Evolutionary conservation across 2,888 invertebrate genomes (phyloP), one percentile per base, ranked within the genome.

Genomic region (Lathronympha strigana): DNA sequence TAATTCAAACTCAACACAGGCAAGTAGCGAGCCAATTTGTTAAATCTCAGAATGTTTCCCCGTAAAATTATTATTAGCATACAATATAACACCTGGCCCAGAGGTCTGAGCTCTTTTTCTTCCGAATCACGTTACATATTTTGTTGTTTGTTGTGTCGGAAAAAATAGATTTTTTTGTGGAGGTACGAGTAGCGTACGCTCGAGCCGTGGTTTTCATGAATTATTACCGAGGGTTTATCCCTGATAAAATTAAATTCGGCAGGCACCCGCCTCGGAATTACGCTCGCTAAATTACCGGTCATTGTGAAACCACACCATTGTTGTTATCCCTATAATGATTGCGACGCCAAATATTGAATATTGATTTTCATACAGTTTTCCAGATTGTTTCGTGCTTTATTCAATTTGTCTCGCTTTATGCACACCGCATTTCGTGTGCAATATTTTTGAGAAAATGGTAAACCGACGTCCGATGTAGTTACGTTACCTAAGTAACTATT

Each of bases 161-260:
- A 21, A 47, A 55, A 47, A 17, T 33, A 43, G 21, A 33, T 43
- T 57, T 57, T 51, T 51, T 63, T 60, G 43, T 45, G 31, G 40
- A 50, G 33, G 23, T 50, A n/a, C n/a, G n/a, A n/a, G n/a, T n/a
- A 67, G 67, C 67, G 64, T 71, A 70, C 70, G 70, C 75, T 72
- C 70, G 71, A 50, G 70, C 69, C 73, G 75, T 72, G 76, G 77
- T 82, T 77, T 79, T 73, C 78, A 84, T 86, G 82, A 87, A 83
- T 84, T 83, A 85, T 85, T 81, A 75, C 77, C 74, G 71, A 75
- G 72, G 80, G 81, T 78, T 83, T 81, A 81, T 78, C 77, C 81
- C 73, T 76, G 81, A 83, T 87, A 83, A 86, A 87, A 87, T 88
- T 84, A 82, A 87, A 87, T 84, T 85, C 76, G 76, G 76, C 80